Percentiles rank a stretch among this genome's conserved stretches.
Conservation (phyloP, 92 coral and sea anemone genomes). For the Meandrina meandrites region DNA sequence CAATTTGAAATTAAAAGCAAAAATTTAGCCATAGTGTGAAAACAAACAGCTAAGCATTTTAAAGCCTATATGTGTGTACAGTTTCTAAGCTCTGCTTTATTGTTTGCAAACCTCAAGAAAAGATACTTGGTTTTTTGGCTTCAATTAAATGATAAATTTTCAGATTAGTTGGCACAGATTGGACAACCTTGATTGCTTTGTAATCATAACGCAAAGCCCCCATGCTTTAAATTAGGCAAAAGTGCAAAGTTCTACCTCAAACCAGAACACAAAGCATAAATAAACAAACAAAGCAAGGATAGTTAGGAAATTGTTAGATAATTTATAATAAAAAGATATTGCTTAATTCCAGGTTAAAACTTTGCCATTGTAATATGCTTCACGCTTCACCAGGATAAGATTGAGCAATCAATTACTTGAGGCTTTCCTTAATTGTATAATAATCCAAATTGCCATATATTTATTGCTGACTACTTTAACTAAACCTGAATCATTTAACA, state of each 20-base stretch:
- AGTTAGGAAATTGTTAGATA: not conserved
- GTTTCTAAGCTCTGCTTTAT: not conserved
- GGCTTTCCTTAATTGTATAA: not conserved
- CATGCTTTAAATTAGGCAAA: not conserved
- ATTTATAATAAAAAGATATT: no score
- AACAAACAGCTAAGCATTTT: conserved; percentile 7
- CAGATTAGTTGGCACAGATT: not conserved
- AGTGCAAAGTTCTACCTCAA: not conserved
- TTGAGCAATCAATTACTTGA: not conserved
- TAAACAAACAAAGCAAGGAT: not conserved
- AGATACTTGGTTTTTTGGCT: not conserved
- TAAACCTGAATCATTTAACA: not conserved
- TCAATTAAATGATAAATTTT: not conserved
- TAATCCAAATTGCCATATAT: not conserved
- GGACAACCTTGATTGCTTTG: not conserved
- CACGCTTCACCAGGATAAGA: not conserved
- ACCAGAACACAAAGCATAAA: not conserved
- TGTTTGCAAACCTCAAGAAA: not conserved
- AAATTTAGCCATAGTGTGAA: not conserved
- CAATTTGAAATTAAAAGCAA: not conserved
- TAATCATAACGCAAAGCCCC: not conserved
- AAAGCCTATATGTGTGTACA: not conserved
- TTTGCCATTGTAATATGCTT: not conserved
- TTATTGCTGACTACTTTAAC: not conserved
- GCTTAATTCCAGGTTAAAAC: not conserved